Percentiles rank a stretch among this genome's conserved stretches.
phyloP scores from a whole-genome alignment of 2,113 vertebrate species.

The Maccullochella peelii region DNA sequence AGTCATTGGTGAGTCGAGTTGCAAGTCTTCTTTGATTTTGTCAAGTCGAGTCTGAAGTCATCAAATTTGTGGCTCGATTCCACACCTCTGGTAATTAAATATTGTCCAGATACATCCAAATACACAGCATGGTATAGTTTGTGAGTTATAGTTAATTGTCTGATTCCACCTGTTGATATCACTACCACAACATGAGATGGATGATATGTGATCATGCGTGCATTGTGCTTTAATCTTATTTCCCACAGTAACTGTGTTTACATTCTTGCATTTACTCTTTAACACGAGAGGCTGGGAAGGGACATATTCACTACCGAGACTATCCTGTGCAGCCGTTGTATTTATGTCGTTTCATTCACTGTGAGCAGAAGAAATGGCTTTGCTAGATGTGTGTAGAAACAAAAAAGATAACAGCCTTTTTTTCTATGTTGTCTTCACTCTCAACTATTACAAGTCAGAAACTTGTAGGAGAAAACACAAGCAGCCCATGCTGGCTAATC shows the following conservation, averaged over 20 bases:
- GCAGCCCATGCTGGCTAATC: background rate
- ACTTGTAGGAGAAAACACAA: background rate
- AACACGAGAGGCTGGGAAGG: background rate
- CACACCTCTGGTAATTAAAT: background rate
- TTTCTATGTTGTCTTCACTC: background rate
- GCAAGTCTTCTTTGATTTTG: too few relatives aligned
- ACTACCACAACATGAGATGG: background rate
- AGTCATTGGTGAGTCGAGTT: too few relatives aligned
- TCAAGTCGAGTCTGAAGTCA: too few relatives aligned
- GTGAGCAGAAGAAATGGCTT: background rate
- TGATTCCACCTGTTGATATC: background rate
- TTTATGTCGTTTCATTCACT: background rate
- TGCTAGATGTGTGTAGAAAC: background rate
- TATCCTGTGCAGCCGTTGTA: background rate
- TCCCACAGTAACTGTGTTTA: too few relatives aligned
- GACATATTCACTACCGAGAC: too few relatives aligned
- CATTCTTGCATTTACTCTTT: background rate
- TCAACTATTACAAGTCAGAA: background rate
- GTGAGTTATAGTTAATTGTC: background rate
- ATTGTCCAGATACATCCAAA: background rate
- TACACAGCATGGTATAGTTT: background rate
- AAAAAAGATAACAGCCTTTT: background rate
- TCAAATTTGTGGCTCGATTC: too few relatives aligned
- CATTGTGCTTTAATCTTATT: background rate
- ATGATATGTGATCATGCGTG: background rate